Evolutionary conservation across 1,140 invertebrate genomes (phyloP), one percentile per base, ranked within the genome.

Genomic region (Micrasema longulum): DNA sequence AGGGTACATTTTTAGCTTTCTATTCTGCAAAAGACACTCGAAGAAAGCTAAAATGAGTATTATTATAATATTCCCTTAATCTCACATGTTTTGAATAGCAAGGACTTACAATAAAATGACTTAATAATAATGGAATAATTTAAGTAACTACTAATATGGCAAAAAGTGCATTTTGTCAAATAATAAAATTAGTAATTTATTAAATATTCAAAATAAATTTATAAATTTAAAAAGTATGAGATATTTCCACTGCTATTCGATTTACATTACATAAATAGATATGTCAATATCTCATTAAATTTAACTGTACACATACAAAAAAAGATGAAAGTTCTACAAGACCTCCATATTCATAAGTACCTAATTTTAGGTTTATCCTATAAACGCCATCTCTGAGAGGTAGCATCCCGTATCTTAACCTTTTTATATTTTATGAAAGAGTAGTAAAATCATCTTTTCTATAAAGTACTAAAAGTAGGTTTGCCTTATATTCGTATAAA

Each of bases 401-500:
- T 60, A 12, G n/a, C 35, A 14, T 60, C 55, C 6, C 48, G 10
- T 52, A 26, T 14, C 50, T 26, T 9, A 10, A 22, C 50, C 35
- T 22, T 60, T 60, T 35, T 43, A 64, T 7, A 31, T 31, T 4
- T 31, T 4, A 45, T 45, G 41, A 64, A 64, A 64, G 26, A 31
- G 43, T 31, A 47, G 60, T 26, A 64, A 45, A 47, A 26, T 31
- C 60, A 66, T 66, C 48, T 66, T 66, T 66, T 68, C 50, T 68
- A 53, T 74, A 45, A 69, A 73, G 35, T 67, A 74, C 38, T 47
- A 75, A 45, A 69, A 72, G 60, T 72, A 69, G 26, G 26, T 4
- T 31, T 65, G 62, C 65, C 74, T 71, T 76, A 71, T 66, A 70
- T 76, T 63, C 71, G 69, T 76, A 76, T 76, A 76, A 76, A 76